Evolutionary conservation across 37 sponge, comb jelly and placozoan genomes (phyloP).

Genomic region (Chondrilla cf. caribensis): DNA sequence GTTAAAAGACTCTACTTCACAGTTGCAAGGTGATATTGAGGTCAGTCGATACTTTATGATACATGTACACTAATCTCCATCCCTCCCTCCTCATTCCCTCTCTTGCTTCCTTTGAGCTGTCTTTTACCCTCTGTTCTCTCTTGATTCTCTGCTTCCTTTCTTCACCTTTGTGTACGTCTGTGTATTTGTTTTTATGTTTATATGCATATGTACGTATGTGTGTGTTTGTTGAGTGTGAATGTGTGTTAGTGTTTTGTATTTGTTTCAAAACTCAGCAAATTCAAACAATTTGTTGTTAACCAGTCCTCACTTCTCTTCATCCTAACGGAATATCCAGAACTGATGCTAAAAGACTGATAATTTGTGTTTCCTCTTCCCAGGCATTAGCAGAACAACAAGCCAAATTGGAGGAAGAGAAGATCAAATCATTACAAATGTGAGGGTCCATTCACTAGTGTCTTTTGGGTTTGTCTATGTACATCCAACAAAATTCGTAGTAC

Average conservation of each 20-base stretch:
- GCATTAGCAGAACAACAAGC: constrained; percentile 51
- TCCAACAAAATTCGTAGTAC: too few relatives aligned
- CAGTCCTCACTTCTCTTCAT: too few relatives aligned
- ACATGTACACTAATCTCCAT: not conserved
- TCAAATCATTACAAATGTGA: constrained; percentile 36
- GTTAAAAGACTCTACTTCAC: constrained; percentile 61
- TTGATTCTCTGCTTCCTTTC: too few relatives aligned
- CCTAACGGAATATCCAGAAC: too few relatives aligned
- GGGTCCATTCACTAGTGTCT: not conserved
- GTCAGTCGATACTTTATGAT: constrained; percentile 43
- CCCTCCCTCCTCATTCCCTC: constrained; percentile 3
- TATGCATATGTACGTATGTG: too few relatives aligned
- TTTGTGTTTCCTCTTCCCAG: constrained; percentile 10
- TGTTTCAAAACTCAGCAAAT: not conserved
- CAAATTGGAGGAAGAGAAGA: constrained; percentile 54
- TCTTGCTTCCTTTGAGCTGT: too few relatives aligned
- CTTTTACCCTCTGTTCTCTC: too few relatives aligned
- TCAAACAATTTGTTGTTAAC: too few relatives aligned
- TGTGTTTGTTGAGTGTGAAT: not conserved
- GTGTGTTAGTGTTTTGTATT: not conserved
- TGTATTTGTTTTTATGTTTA: too few relatives aligned
- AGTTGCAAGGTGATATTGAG: constrained; percentile 67
- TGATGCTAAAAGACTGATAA: too few relatives aligned
- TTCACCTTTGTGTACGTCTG: too few relatives aligned
- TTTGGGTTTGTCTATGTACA: too few relatives aligned